phyloP scores from a whole-genome alignment of 2,113 vertebrate genomes.

The Periophthalmus modestus region DNA sequence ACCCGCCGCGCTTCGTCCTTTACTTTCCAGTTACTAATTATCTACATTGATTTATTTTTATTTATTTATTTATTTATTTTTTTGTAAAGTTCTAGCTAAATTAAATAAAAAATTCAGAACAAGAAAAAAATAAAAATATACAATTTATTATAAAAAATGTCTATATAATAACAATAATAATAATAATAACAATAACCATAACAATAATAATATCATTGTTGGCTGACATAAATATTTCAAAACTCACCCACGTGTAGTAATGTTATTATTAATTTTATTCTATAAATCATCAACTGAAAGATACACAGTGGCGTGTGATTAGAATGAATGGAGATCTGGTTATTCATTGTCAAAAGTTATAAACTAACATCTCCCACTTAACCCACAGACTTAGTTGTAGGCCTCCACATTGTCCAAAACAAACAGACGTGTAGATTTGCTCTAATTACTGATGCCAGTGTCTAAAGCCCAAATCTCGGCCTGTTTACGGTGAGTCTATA shows the following conservation, averaged over 20 bases:
- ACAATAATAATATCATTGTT: not conserved
- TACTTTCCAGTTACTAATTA: constrained; percentile 80
- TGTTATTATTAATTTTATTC: constrained; percentile 97
- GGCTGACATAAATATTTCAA: constrained; percentile 58
- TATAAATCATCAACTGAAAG: constrained; percentile 99
- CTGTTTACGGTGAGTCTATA: constrained; percentile 8
- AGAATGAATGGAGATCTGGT: constrained; percentile 87
- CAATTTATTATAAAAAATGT: not conserved
- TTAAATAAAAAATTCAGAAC: constrained; percentile 25
- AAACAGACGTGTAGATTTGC: constrained; percentile 74
- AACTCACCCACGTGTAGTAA: constrained; percentile 88
- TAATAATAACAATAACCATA: not conserved
- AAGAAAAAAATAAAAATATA: not conserved
- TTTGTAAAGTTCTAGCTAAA: constrained; percentile 73
- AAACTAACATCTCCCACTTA: constrained; percentile 80
- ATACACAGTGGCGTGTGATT: constrained; percentile 90
- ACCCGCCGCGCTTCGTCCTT: constrained; percentile 51
- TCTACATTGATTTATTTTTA: constrained; percentile 66
- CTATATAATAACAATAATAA: not conserved
- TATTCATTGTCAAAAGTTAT: constrained; percentile 93
- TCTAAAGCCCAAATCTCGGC: constrained; percentile 38
- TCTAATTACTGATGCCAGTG: constrained; percentile 54
- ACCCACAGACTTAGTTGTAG: constrained; percentile 69
- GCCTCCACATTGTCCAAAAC: constrained; percentile 74
- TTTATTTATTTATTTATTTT: too few species aligned